These are phyloP conservation scores for Chiridota heheva DNA, from an alignment of 35 echinoderm and acorn worm species.

Conservation along the genomic window DNA sequence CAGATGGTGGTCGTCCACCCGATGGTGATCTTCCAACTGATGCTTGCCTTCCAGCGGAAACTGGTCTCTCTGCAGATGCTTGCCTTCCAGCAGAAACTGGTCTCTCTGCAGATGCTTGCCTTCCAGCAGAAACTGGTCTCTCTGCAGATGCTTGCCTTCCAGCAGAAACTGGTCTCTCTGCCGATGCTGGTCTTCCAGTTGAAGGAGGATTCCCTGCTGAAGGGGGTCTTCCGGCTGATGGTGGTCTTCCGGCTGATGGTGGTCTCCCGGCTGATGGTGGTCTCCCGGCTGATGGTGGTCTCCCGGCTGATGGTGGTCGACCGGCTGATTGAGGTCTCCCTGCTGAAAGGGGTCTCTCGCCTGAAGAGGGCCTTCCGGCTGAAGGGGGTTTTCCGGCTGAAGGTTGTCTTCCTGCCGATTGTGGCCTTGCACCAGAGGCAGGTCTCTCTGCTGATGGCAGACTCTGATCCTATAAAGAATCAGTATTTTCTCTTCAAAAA, in stretches of 20 bases:
- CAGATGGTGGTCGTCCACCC: slow-evolving; percentile 22
- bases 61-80: background rate
- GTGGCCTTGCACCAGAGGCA: slow-evolving; percentile 12
- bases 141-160: background rate
- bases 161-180: slow-evolving; percentile 10
- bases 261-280: slow-evolving; percentile 3
- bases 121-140: background rate
- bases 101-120: slow-evolving; percentile 30
- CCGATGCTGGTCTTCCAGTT: background rate
- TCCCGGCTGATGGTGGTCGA: slow-evolving; percentile 29
- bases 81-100: slow-evolving; percentile 7
- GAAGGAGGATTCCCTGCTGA: slow-evolving; percentile 1
- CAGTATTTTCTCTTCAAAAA: too few relatives aligned
- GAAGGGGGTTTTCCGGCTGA: slow-evolving; percentile 35
- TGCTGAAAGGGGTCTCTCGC: background rate
- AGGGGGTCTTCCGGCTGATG: slow-evolving; percentile 14
- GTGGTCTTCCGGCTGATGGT: slow-evolving; percentile 10
- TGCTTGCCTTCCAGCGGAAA: background rate
- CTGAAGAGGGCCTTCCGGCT: slow-evolving; percentile 3
- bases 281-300: background rate
- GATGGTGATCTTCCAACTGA: slow-evolving; percentile 18
- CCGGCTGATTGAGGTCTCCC: slow-evolving; percentile 18
- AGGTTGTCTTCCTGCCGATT: background rate
- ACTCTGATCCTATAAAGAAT: too few relatives aligned
- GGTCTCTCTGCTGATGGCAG: slow-evolving; percentile 36